Evolutionary conservation across 2,113 vertebrate species (phyloP), one percentile per base, ranked within the genome.

Genomic region (Gallinago paraguaiae): DNA sequence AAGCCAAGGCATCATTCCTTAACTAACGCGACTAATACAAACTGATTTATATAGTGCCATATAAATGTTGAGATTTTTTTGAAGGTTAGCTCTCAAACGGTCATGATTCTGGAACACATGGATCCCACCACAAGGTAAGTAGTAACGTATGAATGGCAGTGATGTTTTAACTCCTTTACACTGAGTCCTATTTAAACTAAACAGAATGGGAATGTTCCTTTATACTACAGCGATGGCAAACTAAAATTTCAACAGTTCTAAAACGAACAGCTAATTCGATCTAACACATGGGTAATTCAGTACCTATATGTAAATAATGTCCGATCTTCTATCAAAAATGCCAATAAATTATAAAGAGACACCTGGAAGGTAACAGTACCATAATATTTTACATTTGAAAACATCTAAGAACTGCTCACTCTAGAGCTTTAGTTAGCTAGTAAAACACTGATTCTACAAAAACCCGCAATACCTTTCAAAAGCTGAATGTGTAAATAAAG

Each of bases 1-100:
- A 65, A 46, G 45, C 67, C 57, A 46, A 61, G 48, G 45, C 3
- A 9, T 0, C 6, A 24, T 31, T 10, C 39, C 25, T 41, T 37
- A 41, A 23, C 5, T 6, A 45, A 23, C 3, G 22, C 0, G 1
- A 81, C 45, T 57, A 30, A 43, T 14, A 50, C n/a, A 27, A 79
- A 43, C 17, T 1, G 8, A 14, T 35, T 43, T 7, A 6, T 6
- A 1, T 18, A 56, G 45, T 16, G 23, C 8, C 9, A 2, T 3
- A 6, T 27, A 43, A 33, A 11, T 61, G 50, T 0, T 9, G 45
- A 41, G 24, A 6, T 4, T 46, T 64, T 78, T 13, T 33, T 17
- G 27, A 56, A 56, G 65, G 37, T 20, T 57, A 39, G 28, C 41
- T 84, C 56, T 59, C 53, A 53, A 70, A 9, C 1, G 3, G 28